Conservation (phyloP, 2,797 vertebrate species). For the Sylvilagus floridanus region DNA sequence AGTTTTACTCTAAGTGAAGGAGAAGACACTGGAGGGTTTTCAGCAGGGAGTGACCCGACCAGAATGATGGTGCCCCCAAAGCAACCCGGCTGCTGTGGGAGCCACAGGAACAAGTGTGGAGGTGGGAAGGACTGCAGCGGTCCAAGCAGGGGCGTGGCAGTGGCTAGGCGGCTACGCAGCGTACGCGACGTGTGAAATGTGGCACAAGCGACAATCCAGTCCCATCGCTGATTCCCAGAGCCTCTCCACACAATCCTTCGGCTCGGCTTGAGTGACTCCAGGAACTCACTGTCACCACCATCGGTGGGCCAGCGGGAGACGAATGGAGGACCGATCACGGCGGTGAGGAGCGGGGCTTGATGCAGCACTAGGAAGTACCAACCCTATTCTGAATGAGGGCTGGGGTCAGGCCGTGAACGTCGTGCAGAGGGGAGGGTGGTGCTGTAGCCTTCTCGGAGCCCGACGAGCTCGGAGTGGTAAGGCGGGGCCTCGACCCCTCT, state of each 20-base stretch:
- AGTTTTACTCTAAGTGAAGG: conserved; percentile 41
- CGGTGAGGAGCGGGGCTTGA: neutral
- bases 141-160: neutral
- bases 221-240: neutral
- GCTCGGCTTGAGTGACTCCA: neutral
- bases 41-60: neutral
- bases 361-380: neutral
- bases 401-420: neutral
- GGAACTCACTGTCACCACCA: neutral
- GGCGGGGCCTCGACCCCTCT: neutral
- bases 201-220: neutral
- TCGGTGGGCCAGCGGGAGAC: neutral
- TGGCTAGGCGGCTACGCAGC: neutral
- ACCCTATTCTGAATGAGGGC: neutral
- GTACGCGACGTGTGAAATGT: neutral
- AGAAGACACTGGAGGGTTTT: conserved; percentile 3
- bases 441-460: neutral
- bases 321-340: neutral
- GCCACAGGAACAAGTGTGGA: neutral
- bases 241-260: neutral
- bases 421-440: too few relatives aligned
- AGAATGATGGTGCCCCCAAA: neutral
- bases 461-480: neutral
- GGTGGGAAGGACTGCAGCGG: neutral
- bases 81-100: neutral